Base-by-base conservation (phyloP, 2,113 vertebrate species). In the Lipotes vexillifer region DNA sequence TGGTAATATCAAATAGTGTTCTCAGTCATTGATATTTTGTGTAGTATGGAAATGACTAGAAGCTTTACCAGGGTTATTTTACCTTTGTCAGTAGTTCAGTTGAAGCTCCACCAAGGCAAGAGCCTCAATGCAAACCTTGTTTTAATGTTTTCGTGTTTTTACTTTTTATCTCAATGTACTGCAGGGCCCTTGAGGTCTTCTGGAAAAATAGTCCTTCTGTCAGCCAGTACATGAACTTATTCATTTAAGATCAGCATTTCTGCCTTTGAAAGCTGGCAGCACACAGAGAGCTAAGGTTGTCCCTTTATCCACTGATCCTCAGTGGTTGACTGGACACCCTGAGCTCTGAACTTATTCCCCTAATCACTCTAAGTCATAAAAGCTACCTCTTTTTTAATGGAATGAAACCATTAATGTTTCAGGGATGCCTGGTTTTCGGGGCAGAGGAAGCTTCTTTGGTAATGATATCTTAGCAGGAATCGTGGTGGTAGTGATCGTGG, bases 341-440 rank as follows among this genome's bases (percentile, higher is more conserved):
- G 46, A 65, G 23, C 57, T 97, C 66, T n/a, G 4, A 23, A 44
- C 33, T 57, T 89, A 36, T 14, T 33, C 20, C 29, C 44, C 66
- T 89, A 85, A 72, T 82, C 69, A 44, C 52, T 92, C 72, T 92
- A 83, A 71, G 66, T 90, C 95, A 93, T 91, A 91, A 82, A 92
- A 94, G 4, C 27, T 65, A n/a, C 18, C 31, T 68, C 6, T 46
- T 97, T 95, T 96, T 89, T 49, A 44, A 65, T 84, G 3, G 23
- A 66, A 52, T 75, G 33, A 96, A 97, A 12, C 20, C 66, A 52
- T 86, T 63, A 55, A 55, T 17, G 41, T 46, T 86, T 49, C n/a
- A 83, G 85, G 18, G 4, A 75, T 59, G 4, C 4, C 74, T 96
- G 31, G 18, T 71, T 93, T 97, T 86, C 82, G 77, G 69, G 66